phyloP scores from a whole-genome alignment of 2,113 vertebrate species.

The Mystacornis crossleyi region DNA sequence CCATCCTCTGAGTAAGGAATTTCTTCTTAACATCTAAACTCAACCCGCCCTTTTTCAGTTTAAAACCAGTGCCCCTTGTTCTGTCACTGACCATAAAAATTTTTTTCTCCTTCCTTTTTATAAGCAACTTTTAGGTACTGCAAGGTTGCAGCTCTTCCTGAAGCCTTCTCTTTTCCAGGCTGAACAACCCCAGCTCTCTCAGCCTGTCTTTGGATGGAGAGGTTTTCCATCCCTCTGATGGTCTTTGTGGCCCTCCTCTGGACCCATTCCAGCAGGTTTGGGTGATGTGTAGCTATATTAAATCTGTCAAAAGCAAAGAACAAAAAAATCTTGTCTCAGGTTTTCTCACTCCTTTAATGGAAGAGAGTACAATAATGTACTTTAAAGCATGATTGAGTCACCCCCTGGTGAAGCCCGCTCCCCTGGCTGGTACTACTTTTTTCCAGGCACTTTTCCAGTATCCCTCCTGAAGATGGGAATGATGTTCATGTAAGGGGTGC shows the following conservation, averaged over 20 bases:
- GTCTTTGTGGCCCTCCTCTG: background rate
- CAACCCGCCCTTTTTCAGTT: no score
- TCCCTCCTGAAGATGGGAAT: background rate
- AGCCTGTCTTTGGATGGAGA: background rate
- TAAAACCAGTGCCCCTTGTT: no score
- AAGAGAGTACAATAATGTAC: background rate
- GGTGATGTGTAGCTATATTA: background rate
- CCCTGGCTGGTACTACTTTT: background rate
- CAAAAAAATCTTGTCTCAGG: background rate
- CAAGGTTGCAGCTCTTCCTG: background rate
- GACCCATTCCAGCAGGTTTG: background rate
- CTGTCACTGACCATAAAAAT: no score
- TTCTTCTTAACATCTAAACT: no score
- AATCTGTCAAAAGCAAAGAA: background rate
- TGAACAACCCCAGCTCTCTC: background rate
- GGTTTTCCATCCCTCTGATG: background rate
- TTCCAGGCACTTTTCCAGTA: background rate
- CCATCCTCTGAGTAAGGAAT: no score
- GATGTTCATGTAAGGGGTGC: background rate
- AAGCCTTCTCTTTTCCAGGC: background rate
- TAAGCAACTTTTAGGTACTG: background rate
- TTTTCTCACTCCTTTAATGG: background rate
- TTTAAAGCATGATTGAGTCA: background rate
- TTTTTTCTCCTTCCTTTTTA: background rate
- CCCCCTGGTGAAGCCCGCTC: background rate